Evolutionary conservation across 1,140 invertebrate species (phyloP).

Genomic region (Aphelenchoides besseyi): DNA sequence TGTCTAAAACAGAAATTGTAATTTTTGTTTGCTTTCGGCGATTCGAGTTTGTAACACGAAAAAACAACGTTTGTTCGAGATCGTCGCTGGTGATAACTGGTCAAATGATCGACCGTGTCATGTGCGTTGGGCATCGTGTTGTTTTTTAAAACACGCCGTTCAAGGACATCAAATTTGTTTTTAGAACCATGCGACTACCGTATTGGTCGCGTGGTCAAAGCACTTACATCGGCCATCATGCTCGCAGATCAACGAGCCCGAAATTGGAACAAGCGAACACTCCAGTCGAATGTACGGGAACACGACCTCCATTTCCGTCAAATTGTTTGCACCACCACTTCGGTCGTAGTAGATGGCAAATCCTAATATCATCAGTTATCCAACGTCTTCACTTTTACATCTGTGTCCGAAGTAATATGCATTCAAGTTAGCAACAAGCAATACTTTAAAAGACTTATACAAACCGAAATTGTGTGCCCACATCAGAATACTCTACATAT

Average conservation of each 20-base stretch:
- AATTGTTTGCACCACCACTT: slow-evolving; percentile 48
- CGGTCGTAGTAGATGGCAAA: slow-evolving; percentile 59
- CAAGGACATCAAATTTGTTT: background rate
- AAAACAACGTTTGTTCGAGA: background rate
- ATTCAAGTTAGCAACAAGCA: too few relatives aligned
- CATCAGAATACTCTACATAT: too few relatives aligned
- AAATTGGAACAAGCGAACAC: slow-evolving; percentile 58
- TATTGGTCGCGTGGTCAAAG: background rate
- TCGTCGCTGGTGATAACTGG: background rate
- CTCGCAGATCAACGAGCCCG: slow-evolving; percentile 54
- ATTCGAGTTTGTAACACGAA: too few relatives aligned
- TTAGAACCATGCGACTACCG: too few relatives aligned
- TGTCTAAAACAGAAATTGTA: slow-evolving; percentile 47
- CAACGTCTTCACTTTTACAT: too few relatives aligned
- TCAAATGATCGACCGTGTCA: background rate
- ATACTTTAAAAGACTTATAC: too few relatives aligned
- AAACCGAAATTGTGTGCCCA: too few relatives aligned
- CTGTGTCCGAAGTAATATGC: too few relatives aligned
- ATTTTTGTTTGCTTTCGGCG: too few relatives aligned
- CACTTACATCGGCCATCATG: slow-evolving; percentile 57
- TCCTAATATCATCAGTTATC: too few relatives aligned
- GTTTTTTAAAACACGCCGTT: slow-evolving; percentile 1
- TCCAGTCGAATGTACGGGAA: slow-evolving; percentile 61
- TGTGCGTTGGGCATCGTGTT: background rate
- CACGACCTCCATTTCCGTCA: slow-evolving; percentile 62